Evolutionary conservation across 2,113 vertebrate species (phyloP), one percentile per base, ranked within the genome.

Genomic region (Ciconia stormi): DNA sequence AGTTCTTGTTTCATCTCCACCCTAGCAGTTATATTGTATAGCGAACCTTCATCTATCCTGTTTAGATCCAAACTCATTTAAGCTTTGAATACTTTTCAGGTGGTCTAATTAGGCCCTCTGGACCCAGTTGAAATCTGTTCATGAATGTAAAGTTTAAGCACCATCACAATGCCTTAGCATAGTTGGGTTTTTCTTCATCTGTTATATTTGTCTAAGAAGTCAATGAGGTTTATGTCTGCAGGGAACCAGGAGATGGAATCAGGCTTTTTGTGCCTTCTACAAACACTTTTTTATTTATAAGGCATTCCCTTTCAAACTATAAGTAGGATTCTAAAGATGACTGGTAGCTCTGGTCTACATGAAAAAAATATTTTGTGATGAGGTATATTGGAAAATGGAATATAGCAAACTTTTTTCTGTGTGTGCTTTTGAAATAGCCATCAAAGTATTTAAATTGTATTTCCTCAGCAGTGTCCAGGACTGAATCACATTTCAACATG

Each of bases 41-140:
- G 50, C 1, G 2, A 89, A 40, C 23, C 42, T 89, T 87, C 44
- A 18, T 74, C 61, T 79, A 5, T 82, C 30, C 47, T 91, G 10
- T 91, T 95, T 89, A 72, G 44, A 71, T 36, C 32, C 56, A 87
- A 89, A 89, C 14, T 71, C 40, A 67, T 91, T 91, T 87, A 93
- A 89, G 63, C 42, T 66, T 86, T 92, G 49, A 83, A 66, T 65
- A 44, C 50, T 83, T 84, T 72, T 67, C 62, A 89, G 65, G 66
- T 85, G 52, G 23, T 91, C 44, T 94, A 91, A 89, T 89, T 93
- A 91, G 81, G 69, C 73, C 59, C 83, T 89, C 73, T 95, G 77
- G 83, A 91, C 23, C 73, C 38, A 93, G 87, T 74, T 89, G 91
- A 89, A 96, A 76, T 79, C 44, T 89, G 23, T 82, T 93, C 8